A percentile compares a stretch with the other conserved stretches of the same genome.
Conservation (phyloP, 2,113 vertebrate species). For the Archocentrus centrarchus region DNA sequence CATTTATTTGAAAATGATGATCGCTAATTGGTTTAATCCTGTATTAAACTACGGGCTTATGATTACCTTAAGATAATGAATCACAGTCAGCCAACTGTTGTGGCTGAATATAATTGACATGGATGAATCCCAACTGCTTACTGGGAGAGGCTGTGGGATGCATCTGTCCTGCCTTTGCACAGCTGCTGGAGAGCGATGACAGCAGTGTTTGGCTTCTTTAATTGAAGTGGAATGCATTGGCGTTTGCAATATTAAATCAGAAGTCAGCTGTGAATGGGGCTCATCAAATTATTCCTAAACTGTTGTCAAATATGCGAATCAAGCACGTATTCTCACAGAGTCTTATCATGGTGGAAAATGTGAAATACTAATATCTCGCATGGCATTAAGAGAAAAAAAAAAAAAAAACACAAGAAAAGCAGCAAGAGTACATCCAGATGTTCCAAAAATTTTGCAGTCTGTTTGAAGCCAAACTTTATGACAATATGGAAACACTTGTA, state of each 20-base stretch:
- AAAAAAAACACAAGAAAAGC: background rate
- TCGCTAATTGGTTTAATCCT: conserved; percentile 35
- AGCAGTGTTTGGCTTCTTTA: conserved; percentile 57
- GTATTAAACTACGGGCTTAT: conserved; percentile 9
- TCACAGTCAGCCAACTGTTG: conserved; percentile 27
- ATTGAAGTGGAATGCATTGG: conserved; percentile 36
- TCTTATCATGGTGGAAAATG: background rate
- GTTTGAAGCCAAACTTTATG: conserved; percentile 1
- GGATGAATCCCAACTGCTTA: conserved; percentile 31
- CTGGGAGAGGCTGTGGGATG: background rate
- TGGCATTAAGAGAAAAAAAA: background rate
- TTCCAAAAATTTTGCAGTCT: background rate
- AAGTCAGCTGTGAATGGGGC: background rate
- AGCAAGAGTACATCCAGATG: background rate
- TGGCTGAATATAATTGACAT: conserved; percentile 39
- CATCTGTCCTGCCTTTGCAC: conserved; percentile 61
- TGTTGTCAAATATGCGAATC: background rate
- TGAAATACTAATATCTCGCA: conserved; percentile 7
- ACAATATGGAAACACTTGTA: conserved; percentile 13
- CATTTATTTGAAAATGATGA: conserved; percentile 20
- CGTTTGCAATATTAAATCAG: conserved; percentile 36
- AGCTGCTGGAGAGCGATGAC: conserved; percentile 41
- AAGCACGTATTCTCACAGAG: background rate
- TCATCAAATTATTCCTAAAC: conserved; percentile 27
- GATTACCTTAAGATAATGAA: conserved; percentile 42